phyloP scores from a whole-genome alignment of 2,113 vertebrate genomes.

The Anhinga rufa region DNA sequence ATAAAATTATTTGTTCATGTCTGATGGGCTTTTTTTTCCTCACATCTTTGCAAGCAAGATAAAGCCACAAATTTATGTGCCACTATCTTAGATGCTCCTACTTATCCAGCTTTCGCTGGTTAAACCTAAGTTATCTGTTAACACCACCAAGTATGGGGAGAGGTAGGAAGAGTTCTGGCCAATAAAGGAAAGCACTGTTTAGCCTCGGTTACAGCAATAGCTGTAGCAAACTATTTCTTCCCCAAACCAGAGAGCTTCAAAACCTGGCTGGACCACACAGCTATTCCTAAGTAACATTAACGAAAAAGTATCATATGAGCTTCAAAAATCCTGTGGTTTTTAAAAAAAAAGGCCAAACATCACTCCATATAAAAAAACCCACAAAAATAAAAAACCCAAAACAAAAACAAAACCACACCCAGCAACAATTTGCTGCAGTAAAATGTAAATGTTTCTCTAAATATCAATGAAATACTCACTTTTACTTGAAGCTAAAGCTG shows the following conservation, averaged over 20 bases:
- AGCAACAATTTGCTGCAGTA: background rate
- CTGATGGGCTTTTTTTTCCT: background rate
- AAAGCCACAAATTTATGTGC: background rate
- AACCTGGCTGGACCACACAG: background rate
- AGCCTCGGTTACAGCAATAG: background rate
- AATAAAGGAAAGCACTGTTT: background rate
- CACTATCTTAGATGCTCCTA: background rate
- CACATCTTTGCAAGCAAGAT: background rate
- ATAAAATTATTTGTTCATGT: background rate
- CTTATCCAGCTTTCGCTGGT: background rate
- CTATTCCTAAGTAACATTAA: background rate
- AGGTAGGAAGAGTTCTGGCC: background rate
- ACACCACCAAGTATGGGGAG: background rate
- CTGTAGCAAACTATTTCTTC: background rate
- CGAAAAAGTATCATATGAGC: background rate
- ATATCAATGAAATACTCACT: background rate
- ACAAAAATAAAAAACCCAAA: background rate
- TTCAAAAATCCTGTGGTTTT: background rate
- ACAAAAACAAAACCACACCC: fast-evolving
- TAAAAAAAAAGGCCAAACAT: background rate
- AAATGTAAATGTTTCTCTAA: background rate
- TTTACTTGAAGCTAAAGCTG: background rate
- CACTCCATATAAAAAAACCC: background rate
- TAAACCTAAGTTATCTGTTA: slow-evolving; percentile 50
- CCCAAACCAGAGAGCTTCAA: background rate